A percentile compares a stretch with the other conserved stretches of the same genome.
These are phyloP conservation scores for Mellivora capensis DNA, from an alignment of 2,113 vertebrate species.

Conservation along the genomic window DNA sequence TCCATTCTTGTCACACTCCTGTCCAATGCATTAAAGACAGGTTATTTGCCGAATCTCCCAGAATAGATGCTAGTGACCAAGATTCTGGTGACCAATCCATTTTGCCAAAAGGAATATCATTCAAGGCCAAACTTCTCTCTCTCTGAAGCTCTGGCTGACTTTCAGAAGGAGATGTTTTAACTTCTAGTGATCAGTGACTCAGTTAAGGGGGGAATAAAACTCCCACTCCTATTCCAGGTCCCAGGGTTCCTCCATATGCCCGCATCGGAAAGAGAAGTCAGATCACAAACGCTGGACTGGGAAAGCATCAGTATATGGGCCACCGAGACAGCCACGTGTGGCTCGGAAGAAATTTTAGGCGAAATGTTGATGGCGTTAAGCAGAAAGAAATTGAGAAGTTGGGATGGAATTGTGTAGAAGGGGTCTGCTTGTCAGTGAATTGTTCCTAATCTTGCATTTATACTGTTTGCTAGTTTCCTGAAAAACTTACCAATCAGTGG, in stretches of 20 bases:
- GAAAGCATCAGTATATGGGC: accelerated
- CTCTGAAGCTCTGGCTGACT: background rate
- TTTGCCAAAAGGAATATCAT: background rate
- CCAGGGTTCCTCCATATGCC: accelerated
- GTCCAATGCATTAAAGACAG: background rate
- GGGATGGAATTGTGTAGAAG: background rate
- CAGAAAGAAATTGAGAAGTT: background rate
- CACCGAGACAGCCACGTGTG: accelerated
- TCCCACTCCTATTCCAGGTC: background rate
- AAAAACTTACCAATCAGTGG: accelerated
- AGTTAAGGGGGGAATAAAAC: background rate
- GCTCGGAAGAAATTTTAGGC: background rate
- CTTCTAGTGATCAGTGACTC: background rate
- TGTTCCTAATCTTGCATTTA: too few relatives aligned
- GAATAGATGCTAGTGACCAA: background rate
- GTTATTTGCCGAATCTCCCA: background rate
- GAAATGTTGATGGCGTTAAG: accelerated
- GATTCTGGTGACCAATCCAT: background rate
- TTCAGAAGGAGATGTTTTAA: background rate
- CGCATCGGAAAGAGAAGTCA: accelerated
- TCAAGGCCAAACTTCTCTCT: background rate
- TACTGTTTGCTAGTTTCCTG: background rate
- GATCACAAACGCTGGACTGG: accelerated
- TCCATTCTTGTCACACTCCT: background rate
- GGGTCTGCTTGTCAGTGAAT: accelerated